Percentiles rank a stretch among this genome's conserved stretches.
These are phyloP conservation scores for Machimus rusticus DNA, from an alignment of 2,888 invertebrate genomes.

Conservation along the genomic window DNA sequence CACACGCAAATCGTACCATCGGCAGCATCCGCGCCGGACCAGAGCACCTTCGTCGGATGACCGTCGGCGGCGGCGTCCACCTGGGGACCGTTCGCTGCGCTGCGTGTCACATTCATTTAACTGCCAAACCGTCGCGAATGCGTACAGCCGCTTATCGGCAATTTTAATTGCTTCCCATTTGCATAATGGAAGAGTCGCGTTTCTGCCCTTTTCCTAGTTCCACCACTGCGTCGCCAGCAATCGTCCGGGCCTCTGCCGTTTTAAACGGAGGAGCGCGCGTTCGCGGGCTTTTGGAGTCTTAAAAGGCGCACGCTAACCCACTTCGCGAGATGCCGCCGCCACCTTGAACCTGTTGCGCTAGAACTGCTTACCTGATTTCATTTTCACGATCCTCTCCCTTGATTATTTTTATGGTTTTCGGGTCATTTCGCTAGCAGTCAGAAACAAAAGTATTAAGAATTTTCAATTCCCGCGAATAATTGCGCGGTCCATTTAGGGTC, in stretches of 20 bases:
- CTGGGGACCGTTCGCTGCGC: not conserved
- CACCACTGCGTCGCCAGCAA: not conserved
- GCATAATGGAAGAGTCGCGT: slow-evolving; percentile 33
- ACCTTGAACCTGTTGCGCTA: slow-evolving; percentile 28
- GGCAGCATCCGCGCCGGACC: not conserved
- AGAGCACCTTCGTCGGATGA: not conserved
- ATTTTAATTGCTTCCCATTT: slow-evolving; percentile 37
- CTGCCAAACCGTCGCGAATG: not conserved
- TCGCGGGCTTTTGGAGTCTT: not conserved
- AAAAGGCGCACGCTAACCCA: slow-evolving; percentile 31
- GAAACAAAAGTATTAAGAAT: not conserved
- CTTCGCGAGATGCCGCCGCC: not conserved
- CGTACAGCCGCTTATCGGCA: slow-evolving; percentile 32
- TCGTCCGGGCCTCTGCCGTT: not conserved
- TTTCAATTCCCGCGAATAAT: not conserved
- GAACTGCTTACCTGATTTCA: slow-evolving; percentile 16
- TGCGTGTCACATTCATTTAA: slow-evolving; percentile 31
- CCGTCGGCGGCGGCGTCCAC: not conserved
- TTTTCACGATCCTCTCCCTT: not conserved
- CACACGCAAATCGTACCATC: not conserved
- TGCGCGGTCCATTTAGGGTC: not conserved
- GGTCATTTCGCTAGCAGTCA: not conserved
- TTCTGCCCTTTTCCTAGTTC: slow-evolving; percentile 10
- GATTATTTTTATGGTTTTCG: not conserved
- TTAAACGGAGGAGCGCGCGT: not conserved